Conservation (phyloP, 2,888 invertebrate species). For the Orthosia cruda region DNA sequence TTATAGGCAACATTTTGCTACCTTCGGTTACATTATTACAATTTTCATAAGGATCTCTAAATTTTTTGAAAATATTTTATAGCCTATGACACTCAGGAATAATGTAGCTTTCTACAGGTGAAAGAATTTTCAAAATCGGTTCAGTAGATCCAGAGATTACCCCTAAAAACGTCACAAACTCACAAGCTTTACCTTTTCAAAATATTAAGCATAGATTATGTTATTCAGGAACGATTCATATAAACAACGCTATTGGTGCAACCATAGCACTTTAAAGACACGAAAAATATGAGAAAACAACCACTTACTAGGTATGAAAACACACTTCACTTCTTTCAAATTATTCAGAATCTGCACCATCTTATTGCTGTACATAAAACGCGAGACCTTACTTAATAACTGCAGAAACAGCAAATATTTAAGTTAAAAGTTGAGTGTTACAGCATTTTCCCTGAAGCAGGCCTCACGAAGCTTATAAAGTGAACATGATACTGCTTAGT, state of each 20-base stretch:
- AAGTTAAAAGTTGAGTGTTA: constrained; percentile 45
- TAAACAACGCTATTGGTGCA: not conserved
- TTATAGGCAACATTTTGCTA: too few species aligned
- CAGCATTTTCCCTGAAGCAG: constrained; percentile 49
- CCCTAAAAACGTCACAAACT: too few species aligned
- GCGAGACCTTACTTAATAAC: constrained; percentile 17
- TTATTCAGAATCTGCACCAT: constrained; percentile 7
- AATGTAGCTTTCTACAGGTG: too few species aligned
- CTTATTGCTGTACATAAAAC: constrained; percentile 20
- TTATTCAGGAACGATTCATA: not conserved
- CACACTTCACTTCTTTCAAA: not conserved
- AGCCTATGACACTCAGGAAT: too few species aligned
- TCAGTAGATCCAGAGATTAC: too few species aligned
- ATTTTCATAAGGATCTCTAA: too few species aligned
- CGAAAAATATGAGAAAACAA: not conserved
- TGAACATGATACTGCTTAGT: constrained; percentile 63
- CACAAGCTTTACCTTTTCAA: too few species aligned
- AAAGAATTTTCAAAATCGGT: too few species aligned
- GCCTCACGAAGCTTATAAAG: constrained; percentile 57
- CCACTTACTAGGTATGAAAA: not conserved
- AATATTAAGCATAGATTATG: too few species aligned
- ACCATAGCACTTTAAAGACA: not conserved
- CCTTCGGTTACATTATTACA: too few species aligned
- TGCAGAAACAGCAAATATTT: constrained; percentile 33
- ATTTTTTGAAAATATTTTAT: too few species aligned